These are phyloP conservation scores for Ophiodon elongatus DNA, from an alignment of 2,113 vertebrate species.

Conservation along the genomic window DNA sequence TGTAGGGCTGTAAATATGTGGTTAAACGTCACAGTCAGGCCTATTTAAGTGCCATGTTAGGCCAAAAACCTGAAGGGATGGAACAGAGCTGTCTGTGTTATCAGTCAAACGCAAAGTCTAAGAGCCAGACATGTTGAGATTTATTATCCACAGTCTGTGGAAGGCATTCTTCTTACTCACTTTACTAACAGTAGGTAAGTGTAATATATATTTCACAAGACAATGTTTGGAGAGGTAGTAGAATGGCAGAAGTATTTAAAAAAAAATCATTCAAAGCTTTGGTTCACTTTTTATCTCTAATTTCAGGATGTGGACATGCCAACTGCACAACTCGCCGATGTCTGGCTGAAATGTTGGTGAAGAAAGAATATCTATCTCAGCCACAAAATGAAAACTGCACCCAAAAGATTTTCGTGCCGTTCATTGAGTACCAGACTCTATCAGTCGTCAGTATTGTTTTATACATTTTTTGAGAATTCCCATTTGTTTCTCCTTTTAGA, in stretches of 20 bases:
- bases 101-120: neutral
- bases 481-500: neutral
- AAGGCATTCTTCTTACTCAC: conserved; percentile 28
- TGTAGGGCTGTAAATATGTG: neutral
- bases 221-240: neutral
- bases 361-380: conserved; percentile 41
- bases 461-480: neutral
- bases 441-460: conserved; percentile 73
- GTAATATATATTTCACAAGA: neutral
- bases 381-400: conserved; percentile 75
- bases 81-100: neutral
- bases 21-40: conserved; percentile 13
- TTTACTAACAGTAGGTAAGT: conserved; percentile 58
- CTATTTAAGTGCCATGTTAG: conserved; percentile 58
- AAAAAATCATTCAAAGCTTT: neutral
- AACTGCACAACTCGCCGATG: conserved; percentile 69
- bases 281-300: neutral
- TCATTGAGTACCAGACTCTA: conserved; percentile 76
- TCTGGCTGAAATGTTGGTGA: conserved; percentile 71
- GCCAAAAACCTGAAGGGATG: conserved; percentile 2
- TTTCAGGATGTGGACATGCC: conserved; percentile 31
- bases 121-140: neutral
- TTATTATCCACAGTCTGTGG: neutral
- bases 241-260: neutral
- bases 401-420: conserved; percentile 45